Conservation (phyloP, 2,888 invertebrate species). For the Harpalus rufipes region DNA sequence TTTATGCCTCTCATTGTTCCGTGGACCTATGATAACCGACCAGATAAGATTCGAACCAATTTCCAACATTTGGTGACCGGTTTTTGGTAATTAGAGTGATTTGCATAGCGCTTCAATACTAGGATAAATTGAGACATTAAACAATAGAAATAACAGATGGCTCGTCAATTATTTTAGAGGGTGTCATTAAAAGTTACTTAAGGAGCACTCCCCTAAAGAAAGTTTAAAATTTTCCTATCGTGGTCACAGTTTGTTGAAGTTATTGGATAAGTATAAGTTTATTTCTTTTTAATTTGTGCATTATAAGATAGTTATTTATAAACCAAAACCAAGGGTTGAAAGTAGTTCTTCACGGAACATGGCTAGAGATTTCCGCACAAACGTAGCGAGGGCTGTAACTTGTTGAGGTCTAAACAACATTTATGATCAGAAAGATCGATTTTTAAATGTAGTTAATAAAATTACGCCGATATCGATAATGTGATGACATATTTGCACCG, state of each 20-base stretch:
- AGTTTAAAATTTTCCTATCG: not conserved
- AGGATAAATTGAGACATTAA: constrained; percentile 14
- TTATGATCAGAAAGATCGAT: too few relatives aligned
- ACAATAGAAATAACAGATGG: constrained; percentile 14
- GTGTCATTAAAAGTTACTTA: not conserved
- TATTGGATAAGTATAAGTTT: not conserved
- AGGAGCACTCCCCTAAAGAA: not conserved
- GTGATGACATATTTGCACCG: too few relatives aligned
- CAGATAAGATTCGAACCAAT: constrained; percentile 72
- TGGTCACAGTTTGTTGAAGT: not conserved
- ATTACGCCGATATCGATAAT: too few relatives aligned
- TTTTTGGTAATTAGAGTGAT: constrained; percentile 30
- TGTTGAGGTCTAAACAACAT: too few relatives aligned
- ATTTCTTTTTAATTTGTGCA: too few relatives aligned
- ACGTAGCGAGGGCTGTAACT: too few relatives aligned
- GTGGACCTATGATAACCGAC: constrained; percentile 77
- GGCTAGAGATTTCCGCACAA: too few relatives aligned
- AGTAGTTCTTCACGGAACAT: too few relatives aligned
- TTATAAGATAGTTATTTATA: too few relatives aligned
- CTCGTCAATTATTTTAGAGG: not conserved
- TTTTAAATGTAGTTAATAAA: too few relatives aligned
- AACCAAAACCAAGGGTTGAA: too few relatives aligned
- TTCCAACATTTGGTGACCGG: constrained; percentile 60
- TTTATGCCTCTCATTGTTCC: constrained; percentile 78
- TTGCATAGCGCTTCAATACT: constrained; percentile 28